Percentiles rank a stretch among this genome's conserved stretches.
phyloP scores from a whole-genome alignment of 2,797 vertebrate genomes.

The Notolabrus celidotus region DNA sequence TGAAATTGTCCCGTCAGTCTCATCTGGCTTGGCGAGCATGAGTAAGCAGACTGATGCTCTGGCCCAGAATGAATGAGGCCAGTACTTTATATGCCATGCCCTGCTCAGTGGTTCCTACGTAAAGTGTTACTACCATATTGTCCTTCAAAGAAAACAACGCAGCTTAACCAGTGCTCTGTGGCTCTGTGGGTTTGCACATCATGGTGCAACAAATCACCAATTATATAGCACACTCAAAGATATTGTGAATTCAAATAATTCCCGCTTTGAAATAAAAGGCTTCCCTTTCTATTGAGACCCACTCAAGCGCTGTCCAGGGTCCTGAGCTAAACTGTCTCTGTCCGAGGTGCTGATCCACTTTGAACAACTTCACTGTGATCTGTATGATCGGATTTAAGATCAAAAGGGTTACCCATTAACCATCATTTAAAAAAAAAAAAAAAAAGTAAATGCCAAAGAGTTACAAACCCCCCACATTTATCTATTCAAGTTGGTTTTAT shows the following conservation, averaged over 20 bases:
- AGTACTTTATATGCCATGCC: background rate
- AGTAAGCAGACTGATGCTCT: slow-evolving; percentile 16
- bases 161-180: background rate
- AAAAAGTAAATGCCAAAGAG: too few species aligned
- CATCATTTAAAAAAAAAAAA: background rate
- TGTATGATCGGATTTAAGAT: too few species aligned
- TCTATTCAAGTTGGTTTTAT: background rate
- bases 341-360: slow-evolving; percentile 56
- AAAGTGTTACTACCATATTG: background rate
- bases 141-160: background rate
- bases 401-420: background rate
- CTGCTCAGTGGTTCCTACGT: background rate
- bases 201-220: background rate
- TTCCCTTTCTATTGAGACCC: background rate
- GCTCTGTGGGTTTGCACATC: background rate
- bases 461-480: background rate
- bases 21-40: slow-evolving; percentile 15
- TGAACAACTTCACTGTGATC: background rate
- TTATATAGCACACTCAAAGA: background rate
- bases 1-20: slow-evolving; percentile 28
- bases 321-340: slow-evolving; percentile 41
- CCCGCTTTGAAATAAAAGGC: background rate
- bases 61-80: background rate
- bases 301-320: slow-evolving; percentile 44
- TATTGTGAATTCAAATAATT: background rate